Conservation (phyloP, 2,797 vertebrate genomes). For the Acanthiza pusilla region DNA sequence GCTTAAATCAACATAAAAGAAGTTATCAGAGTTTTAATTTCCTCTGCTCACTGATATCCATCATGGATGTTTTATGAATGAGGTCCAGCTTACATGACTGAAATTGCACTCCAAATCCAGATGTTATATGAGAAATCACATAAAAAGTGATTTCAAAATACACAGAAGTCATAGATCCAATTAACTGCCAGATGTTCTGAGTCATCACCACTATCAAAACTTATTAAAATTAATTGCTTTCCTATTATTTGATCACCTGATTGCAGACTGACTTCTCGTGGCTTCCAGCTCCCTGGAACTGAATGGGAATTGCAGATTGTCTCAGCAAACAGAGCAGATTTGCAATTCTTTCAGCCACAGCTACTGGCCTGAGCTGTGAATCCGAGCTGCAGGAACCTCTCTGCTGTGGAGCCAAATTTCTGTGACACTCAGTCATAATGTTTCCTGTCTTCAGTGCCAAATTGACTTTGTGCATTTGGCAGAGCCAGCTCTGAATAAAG, state of each 20-base stretch:
- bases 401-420: background rate
- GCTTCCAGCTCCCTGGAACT: background rate
- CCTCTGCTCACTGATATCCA: background rate
- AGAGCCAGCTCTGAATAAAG: background rate
- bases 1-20: background rate
- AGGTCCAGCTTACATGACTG: background rate
- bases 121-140: background rate
- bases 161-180: background rate
- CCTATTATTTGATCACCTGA: background rate
- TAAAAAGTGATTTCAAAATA: background rate
- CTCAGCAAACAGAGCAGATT: background rate
- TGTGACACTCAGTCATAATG: background rate
- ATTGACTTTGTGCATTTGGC: background rate
- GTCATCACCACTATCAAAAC: background rate
- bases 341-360: background rate
- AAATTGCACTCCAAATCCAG: background rate
- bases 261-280: background rate
- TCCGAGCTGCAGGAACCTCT: background rate
- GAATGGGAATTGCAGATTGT: background rate
- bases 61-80: background rate
- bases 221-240: background rate
- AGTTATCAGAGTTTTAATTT: background rate
- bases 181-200: conserved; percentile 1
- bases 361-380: background rate
- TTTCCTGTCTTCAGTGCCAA: background rate